Base-by-base conservation (phyloP, 2,888 invertebrate species). In the Caenorhabditis sp. region DNA sequence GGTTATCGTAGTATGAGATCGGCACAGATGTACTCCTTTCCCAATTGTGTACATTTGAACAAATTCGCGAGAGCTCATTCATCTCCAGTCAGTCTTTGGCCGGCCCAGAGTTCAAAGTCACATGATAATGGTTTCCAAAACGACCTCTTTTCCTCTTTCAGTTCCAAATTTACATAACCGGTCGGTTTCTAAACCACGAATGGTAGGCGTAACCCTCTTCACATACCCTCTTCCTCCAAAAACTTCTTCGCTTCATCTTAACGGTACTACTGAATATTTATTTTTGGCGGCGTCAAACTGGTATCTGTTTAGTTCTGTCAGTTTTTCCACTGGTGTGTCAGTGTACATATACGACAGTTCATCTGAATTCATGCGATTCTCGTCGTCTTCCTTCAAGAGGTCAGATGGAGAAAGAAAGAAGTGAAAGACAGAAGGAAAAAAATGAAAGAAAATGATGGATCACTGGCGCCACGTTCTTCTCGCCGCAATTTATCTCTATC, bases 391-490 rank as follows among this genome's bases (percentile, higher is more conserved):
- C 24, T 19, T 63, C 64, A 66, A 66, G 49, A 66, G 66, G 66
- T 66, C 66, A 66, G 49, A 66, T 35, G 35, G 14, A 51, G 16
- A 35, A 26, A 51, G 19, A 47, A 28, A 14, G n/a, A 3, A 31
- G 35, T n/a, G 24, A 58, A 26, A 44, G 7, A 41, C 5, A 54
- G 26, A 54, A 6, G 26, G 26, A 54, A 3, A 49, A 54, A 74
- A 63, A 54, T 38, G 72, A 73, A 72, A 38, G 72, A 38, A 47
- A 54, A 63, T 74, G 73, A 74, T 74, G 63, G 73, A 74, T 74
- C 51, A 44, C 66, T 51, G 63, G 3, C 56, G 28, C 16, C 28
- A 28, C 54, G 54, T 54, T 35, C 66, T 63, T 63, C 28, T 41
- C 26, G 47, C 66, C 35, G 66, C 66, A 66, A 66, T 66, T 66